Conservation (phyloP, 2,797 vertebrate genomes). For the Coilia nasus region DNA sequence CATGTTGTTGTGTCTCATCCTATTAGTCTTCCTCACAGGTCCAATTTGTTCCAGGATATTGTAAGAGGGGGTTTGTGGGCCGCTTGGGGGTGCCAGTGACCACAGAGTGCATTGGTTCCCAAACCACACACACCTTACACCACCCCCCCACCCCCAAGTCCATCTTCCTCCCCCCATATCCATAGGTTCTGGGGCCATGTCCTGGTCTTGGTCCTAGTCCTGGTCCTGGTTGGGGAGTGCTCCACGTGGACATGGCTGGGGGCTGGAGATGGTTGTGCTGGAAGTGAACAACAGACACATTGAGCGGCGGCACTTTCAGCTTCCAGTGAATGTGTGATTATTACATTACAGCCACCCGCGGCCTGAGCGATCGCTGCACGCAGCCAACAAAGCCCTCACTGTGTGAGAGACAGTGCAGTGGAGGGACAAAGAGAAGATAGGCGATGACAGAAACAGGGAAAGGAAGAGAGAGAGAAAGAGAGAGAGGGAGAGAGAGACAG, state of each 20-base stretch:
- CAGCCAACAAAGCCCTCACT: constrained; percentile 39
- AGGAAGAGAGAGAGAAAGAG: neutral
- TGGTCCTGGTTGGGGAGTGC: constrained; percentile 47
- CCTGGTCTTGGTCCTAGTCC: too few species aligned
- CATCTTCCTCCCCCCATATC: neutral
- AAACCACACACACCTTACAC: constrained; percentile 30
- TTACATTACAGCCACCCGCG: constrained; percentile 50
- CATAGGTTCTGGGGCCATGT: constrained; percentile 43
- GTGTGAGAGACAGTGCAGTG: neutral
- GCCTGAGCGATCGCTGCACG: constrained; percentile 23
- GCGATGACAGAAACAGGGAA: neutral
- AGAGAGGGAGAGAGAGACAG: neutral
- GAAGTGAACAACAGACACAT: constrained; percentile 69
- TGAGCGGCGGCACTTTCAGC: constrained; percentile 52
- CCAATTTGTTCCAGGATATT: too few species aligned
- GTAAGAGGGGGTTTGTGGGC: too few species aligned
- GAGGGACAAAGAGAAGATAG: constrained; percentile 25
- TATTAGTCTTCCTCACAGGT: neutral
- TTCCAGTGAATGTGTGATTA: constrained; percentile 30
- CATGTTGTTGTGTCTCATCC: neutral
- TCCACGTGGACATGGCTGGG: constrained; percentile 32
- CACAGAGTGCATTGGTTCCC: neutral
- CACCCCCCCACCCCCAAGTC: constrained; percentile 54
- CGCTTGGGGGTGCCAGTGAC: neutral
- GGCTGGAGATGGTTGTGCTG: neutral